Percentiles rank a stretch among this genome's conserved stretches.
These are phyloP conservation scores for Phasianus colchicus DNA, from an alignment of 2,113 vertebrate genomes.

Conservation along the genomic window DNA sequence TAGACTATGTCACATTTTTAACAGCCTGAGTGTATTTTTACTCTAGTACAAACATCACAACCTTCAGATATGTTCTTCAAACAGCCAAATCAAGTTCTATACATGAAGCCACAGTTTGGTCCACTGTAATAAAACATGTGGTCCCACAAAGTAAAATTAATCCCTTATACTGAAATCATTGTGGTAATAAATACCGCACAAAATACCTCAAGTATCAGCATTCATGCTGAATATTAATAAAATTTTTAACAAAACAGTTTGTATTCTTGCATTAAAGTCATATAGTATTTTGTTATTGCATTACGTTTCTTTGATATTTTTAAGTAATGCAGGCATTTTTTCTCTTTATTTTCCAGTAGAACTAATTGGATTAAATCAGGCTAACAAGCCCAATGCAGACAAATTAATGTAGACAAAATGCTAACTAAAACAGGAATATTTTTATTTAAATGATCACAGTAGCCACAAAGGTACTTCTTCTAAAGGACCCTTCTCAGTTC, in stretches of 20 bases:
- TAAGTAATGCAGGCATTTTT: slow-evolving; percentile 3
- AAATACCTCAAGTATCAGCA: background rate
- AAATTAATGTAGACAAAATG: slow-evolving; percentile 43
- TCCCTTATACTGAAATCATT: background rate
- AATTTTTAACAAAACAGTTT: background rate
- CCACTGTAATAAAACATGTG: background rate
- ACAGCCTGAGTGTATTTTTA: background rate
- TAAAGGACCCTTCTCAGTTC: slow-evolving; percentile 36
- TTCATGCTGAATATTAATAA: background rate
- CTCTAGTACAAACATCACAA: background rate
- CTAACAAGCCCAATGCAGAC: slow-evolving; percentile 29
- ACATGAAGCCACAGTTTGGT: background rate
- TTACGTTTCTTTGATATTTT: background rate
- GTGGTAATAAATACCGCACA: background rate
- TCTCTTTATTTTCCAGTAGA: slow-evolving; percentile 6
- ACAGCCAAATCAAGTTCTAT: background rate
- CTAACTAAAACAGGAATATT: slow-evolving; percentile 18
- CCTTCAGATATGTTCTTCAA: background rate
- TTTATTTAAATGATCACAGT: slow-evolving; percentile 57
- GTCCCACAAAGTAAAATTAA: background rate
- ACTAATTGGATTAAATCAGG: slow-evolving; percentile 56
- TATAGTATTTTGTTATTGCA: background rate
- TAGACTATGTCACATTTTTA: background rate
- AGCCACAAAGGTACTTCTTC: slow-evolving; percentile 32
- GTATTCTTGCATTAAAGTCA: background rate